Evolutionary conservation across 2,113 vertebrate genomes (phyloP).

Genomic region (Periophthalmodon schlosseri): DNA sequence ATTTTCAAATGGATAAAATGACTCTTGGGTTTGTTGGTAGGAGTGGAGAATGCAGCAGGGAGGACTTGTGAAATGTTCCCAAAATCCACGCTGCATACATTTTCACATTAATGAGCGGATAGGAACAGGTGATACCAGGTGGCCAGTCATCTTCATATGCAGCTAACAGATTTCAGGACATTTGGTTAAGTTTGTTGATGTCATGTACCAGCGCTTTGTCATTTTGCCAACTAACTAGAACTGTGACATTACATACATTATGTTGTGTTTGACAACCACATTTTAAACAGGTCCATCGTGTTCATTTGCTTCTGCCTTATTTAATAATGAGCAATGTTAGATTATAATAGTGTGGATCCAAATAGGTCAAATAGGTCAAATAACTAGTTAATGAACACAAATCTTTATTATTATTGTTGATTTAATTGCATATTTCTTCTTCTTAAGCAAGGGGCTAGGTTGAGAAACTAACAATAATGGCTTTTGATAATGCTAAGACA

Average conservation of each 20-base stretch:
- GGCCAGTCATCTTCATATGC: background rate
- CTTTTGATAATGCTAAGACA: too few species aligned
- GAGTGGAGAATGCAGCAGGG: background rate
- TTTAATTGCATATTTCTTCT: too few species aligned
- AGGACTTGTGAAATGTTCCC: background rate
- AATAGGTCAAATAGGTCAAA: too few species aligned
- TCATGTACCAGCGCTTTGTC: background rate
- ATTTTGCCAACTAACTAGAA: background rate
- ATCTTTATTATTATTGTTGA: too few species aligned
- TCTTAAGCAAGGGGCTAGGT: too few species aligned
- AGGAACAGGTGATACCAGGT: conserved; percentile 1
- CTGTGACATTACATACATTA: background rate
- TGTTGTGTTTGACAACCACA: background rate
- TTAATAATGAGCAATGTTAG: background rate
- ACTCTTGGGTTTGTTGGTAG: background rate
- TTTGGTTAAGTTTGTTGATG: background rate
- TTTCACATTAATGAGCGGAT: background rate
- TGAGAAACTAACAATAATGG: too few species aligned
- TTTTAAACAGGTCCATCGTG: background rate
- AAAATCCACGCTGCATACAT: conserved; percentile 1
- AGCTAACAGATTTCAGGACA: background rate
- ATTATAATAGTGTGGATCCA: background rate
- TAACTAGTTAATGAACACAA: too few species aligned
- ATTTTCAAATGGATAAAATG: background rate
- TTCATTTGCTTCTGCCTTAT: background rate